Evolutionary conservation across 1,140 invertebrate species (phyloP).

Genomic region (Caenorhabditis tropicalis): DNA sequence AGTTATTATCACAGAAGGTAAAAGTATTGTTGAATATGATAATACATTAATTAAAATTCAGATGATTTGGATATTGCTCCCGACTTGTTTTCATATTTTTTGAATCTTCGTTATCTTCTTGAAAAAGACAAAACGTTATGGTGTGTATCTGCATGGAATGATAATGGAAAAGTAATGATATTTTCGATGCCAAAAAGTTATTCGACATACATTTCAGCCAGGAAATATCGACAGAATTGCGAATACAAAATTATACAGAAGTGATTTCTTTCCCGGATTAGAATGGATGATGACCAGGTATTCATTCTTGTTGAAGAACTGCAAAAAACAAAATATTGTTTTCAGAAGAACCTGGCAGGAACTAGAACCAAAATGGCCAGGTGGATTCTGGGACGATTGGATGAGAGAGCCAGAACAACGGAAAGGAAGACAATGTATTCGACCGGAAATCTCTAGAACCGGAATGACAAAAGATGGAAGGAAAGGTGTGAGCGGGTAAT

Average conservation of each 20-base stretch:
- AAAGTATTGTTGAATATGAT: not conserved
- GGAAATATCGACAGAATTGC: conserved; percentile 23
- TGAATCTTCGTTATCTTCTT: not conserved
- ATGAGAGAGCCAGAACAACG: conserved; percentile 91
- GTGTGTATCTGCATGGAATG: conserved; percentile 91
- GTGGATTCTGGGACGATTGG: conserved; percentile 99
- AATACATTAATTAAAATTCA: conserved; percentile 75
- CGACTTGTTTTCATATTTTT: conserved; percentile 93
- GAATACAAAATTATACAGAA: conserved; percentile 79
- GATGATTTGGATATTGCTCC: conserved; percentile 94
- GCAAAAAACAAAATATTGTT: conserved; percentile 57
- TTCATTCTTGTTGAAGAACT: not conserved
- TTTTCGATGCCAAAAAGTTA: not conserved
- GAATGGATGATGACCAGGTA: conserved; percentile 80
- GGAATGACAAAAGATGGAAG: conserved; percentile 67
- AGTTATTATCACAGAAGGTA: conserved; percentile 93
- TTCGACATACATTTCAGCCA: not conserved
- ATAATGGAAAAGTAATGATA: conserved; percentile 85
- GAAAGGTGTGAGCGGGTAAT: conserved; percentile 66
- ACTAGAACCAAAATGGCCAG: conserved; percentile 86
- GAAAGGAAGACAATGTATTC: conserved; percentile 86
- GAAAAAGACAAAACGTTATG: conserved; percentile 82
- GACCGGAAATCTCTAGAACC: conserved; percentile 88
- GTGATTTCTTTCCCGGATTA: conserved; percentile 97
- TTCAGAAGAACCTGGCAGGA: conserved; percentile 80